These are phyloP conservation scores for Andrena bicolor DNA, from an alignment of 2,888 invertebrate genomes.

Conservation along the genomic window DNA sequence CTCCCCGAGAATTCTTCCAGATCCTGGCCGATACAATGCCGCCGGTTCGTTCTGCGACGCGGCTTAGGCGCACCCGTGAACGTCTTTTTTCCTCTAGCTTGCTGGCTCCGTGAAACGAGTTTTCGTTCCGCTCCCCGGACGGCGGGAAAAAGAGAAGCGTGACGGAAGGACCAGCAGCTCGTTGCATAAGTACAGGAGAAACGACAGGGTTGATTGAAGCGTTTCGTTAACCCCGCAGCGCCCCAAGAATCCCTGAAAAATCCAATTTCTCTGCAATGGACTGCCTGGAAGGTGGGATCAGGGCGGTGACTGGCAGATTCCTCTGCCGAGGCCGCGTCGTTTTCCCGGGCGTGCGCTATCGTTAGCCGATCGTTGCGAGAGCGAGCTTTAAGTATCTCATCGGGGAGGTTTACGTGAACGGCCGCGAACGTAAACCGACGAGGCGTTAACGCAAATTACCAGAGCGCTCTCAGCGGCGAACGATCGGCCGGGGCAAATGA, in stretches of 20 bases:
- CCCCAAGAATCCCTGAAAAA: background rate
- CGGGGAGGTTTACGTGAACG: constrained; percentile 29
- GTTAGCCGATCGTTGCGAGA: constrained; percentile 45
- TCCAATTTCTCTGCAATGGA: background rate
- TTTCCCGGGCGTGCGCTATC: constrained; percentile 25
- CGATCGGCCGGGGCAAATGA: constrained; percentile 26
- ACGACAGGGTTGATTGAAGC: constrained; percentile 21
- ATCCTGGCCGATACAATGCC: constrained; percentile 6
- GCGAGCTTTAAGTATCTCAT: constrained; percentile 47
- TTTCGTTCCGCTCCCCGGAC: constrained; percentile 21
- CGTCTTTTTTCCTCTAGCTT: background rate
- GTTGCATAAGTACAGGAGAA: background rate
- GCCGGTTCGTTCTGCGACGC: constrained; percentile 3
- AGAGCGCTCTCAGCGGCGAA: constrained; percentile 31
- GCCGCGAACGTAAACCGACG: constrained; percentile 47
- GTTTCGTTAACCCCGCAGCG: background rate
- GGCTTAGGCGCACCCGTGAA: constrained; percentile 3
- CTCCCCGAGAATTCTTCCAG: constrained; percentile 24
- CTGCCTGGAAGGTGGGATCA: background rate
- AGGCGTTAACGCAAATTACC: constrained; percentile 65
- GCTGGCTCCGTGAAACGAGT: constrained; percentile 10
- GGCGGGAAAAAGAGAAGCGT: background rate
- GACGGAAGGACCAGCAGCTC: background rate
- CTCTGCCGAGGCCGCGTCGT: background rate
- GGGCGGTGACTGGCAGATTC: constrained; percentile 9